These are phyloP conservation scores for Panurus biarmicus DNA, from an alignment of 2,113 vertebrate species.

Conservation along the genomic window DNA sequence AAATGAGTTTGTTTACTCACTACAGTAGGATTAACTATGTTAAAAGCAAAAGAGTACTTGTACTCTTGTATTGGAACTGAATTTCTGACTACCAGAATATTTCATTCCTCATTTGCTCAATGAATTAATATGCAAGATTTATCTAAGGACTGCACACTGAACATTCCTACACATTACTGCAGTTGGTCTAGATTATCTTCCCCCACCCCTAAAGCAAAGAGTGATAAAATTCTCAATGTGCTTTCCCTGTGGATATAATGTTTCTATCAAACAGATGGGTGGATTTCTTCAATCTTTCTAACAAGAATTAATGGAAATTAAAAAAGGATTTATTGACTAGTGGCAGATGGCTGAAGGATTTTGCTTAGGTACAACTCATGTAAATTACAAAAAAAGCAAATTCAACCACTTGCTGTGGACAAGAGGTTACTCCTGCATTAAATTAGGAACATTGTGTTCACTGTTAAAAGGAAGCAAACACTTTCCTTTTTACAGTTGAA, in stretches of 20 bases:
- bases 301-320: constrained; percentile 55
- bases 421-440: constrained; percentile 31
- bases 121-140: not conserved
- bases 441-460: not conserved
- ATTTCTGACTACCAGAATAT: not conserved
- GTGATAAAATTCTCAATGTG: not conserved
- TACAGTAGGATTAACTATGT: not conserved
- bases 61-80: not conserved
- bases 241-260: not conserved
- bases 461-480: not conserved
- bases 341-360: constrained; percentile 47
- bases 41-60: not conserved
- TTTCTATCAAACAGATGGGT: constrained; percentile 30
- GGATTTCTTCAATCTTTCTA: constrained; percentile 47
- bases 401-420: constrained; percentile 3
- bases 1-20: not conserved
- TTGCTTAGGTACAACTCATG: constrained; percentile 19
- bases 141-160: not conserved
- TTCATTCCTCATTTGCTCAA: not conserved
- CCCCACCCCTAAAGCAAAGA: not conserved
- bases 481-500: not conserved
- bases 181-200: not conserved
- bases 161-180: not conserved
- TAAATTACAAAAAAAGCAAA: constrained; percentile 37
- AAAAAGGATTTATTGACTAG: constrained; percentile 53